Conservation (phyloP, 2,113 vertebrate genomes). For the Bos indicus region DNA sequence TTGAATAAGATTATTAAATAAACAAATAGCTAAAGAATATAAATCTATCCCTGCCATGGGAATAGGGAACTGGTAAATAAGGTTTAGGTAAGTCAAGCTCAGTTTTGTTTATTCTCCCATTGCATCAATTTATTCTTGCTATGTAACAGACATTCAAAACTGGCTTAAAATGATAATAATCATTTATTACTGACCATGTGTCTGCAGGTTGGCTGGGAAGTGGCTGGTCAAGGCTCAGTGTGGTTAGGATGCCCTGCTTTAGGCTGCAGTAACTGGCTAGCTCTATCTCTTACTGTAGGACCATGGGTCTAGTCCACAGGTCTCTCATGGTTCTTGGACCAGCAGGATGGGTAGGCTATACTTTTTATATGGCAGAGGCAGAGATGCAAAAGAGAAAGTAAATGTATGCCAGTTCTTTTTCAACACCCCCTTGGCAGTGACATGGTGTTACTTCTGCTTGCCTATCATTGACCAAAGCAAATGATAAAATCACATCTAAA, state of each 20-base stretch:
- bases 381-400: background rate
- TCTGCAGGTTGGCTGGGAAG: background rate
- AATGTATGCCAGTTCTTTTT: background rate
- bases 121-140: background rate
- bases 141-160: background rate
- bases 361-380: background rate
- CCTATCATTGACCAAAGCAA: background rate
- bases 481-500: background rate
- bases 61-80: background rate
- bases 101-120: background rate
- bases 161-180: background rate
- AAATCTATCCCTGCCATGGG: background rate
- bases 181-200: background rate
- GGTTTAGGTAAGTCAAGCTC: background rate
- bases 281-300: background rate
- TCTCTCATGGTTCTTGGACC: background rate
- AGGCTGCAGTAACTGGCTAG: no score
- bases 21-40: background rate
- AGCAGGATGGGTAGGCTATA: background rate
- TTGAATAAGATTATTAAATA: background rate
- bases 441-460: background rate
- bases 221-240: background rate
- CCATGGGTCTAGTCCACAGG: fast-evolving
- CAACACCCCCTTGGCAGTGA: background rate
- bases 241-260: background rate